phyloP scores from a whole-genome alignment of 2,888 invertebrate species.

The Acanthopleura granulata region DNA sequence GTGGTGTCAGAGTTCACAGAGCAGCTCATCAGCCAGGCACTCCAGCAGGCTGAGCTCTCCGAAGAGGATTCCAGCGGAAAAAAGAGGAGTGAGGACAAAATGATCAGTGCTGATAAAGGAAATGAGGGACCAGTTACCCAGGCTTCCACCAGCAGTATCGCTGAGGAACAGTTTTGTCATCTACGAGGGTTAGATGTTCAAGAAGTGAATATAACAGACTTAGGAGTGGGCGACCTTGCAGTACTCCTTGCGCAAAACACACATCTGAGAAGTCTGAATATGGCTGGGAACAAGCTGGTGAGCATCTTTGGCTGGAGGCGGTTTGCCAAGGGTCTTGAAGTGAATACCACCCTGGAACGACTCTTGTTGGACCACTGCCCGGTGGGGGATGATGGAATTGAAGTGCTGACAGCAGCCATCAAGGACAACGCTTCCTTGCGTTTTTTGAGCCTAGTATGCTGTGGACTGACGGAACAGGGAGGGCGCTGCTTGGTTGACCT shows the following conservation, averaged over 20 bases:
- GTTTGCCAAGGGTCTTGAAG: slow-evolving; percentile 50
- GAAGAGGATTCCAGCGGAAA: background rate
- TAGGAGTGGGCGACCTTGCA: slow-evolving; percentile 46
- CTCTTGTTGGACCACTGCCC: slow-evolving; percentile 57
- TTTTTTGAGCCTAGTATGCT: slow-evolving; percentile 54
- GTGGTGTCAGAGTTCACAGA: background rate
- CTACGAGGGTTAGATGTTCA: slow-evolving; percentile 56
- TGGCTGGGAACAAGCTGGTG: slow-evolving; percentile 51
- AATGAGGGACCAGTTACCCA: background rate
- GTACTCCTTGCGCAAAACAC: slow-evolving; percentile 45
- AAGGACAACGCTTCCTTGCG: slow-evolving; percentile 46
- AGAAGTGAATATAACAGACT: slow-evolving; percentile 46
- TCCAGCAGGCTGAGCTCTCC: background rate
- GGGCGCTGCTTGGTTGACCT: slow-evolving; percentile 47
- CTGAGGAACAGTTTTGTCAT: slow-evolving; percentile 25
- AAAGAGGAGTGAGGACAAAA: background rate
- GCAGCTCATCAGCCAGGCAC: background rate
- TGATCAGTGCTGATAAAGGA: background rate
- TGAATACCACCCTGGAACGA: slow-evolving; percentile 46
- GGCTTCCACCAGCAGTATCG: no score
- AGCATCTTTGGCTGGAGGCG: slow-evolving; percentile 49
- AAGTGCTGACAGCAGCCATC: slow-evolving; percentile 46
- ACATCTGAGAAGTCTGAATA: slow-evolving; percentile 44
- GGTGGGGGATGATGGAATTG: slow-evolving; percentile 54
- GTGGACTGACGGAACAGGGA: slow-evolving; percentile 50